These are phyloP conservation scores for Melinaea menophilus DNA, from an alignment of 2,888 invertebrate genomes.

Conservation along the genomic window DNA sequence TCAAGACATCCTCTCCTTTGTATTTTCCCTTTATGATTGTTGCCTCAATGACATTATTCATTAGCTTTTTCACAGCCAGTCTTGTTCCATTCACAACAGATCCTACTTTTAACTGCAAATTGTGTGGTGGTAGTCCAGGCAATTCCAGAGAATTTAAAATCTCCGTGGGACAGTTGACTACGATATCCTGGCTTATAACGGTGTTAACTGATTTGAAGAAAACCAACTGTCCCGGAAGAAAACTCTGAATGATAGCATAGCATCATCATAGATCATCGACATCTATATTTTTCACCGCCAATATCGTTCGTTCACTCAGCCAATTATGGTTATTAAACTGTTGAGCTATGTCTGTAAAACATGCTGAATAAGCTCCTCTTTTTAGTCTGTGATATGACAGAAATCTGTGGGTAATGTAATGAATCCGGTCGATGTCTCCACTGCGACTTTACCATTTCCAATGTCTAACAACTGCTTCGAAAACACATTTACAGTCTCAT, in stretches of 20 bases:
- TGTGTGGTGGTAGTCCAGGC: constrained; percentile 32
- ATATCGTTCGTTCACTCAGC: constrained; percentile 39
- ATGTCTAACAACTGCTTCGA: constrained; percentile 36
- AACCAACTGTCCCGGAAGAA: constrained; percentile 22
- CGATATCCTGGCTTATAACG: constrained; percentile 26
- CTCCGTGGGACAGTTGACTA: constrained; percentile 26
- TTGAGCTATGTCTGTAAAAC: constrained; percentile 35
- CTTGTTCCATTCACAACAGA: constrained; percentile 33
- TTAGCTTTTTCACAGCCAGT: constrained; percentile 31
- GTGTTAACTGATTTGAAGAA: constrained; percentile 25
- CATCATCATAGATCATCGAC: constrained; percentile 18
- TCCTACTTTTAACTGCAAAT: constrained; percentile 29
- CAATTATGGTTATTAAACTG: constrained; percentile 36
- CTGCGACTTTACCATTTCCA: constrained; percentile 33
- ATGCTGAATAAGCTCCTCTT: constrained; percentile 34
- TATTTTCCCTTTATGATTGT: constrained; percentile 31
- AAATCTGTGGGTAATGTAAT: constrained; percentile 34
- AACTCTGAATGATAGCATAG: constrained; percentile 22
- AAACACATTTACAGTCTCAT: constrained; percentile 34
- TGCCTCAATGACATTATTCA: constrained; percentile 28
- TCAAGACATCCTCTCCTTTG: constrained; percentile 37
- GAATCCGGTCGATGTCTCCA: constrained; percentile 33
- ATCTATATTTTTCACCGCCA: constrained; percentile 25
- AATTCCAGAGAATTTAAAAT: constrained; percentile 32
- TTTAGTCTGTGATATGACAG: constrained; percentile 28